Evolutionary conservation across 1,140 invertebrate species (phyloP), one percentile per base, ranked within the genome.

Genomic region (Lepidurus couesii): DNA sequence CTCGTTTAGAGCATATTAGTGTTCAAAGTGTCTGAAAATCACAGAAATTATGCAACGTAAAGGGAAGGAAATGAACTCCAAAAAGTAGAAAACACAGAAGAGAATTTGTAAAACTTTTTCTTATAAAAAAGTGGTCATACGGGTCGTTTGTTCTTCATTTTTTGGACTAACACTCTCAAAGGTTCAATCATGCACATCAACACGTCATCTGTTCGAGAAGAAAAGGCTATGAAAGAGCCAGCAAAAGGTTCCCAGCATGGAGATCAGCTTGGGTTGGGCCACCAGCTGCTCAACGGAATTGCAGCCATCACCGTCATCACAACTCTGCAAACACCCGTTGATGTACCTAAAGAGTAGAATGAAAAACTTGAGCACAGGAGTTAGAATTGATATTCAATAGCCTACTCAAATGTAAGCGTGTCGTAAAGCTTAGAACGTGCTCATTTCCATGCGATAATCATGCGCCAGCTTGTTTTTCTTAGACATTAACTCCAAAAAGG

Each of bases 251-350:
- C 53, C 53, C 53, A 65, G 13, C 9, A 21, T 21, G 53, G 16
- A 65, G 21, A 65, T 65, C 53, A 65, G 53, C 53, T 65, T 65
- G 21, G 53, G 21, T 65, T 21, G 16, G 53, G 53, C 9, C 53
- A 65, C 53, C 53, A 65, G 53, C 53, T 65, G 53, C 21, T 65
- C 16, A 65, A 65, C 77, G 2, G 43, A 73, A 82, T 95, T 95
- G 85, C 93, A 95, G 1, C 92, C 93, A 83, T 95, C 94, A 1
- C 91, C 91, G 83, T 95, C 93, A 83, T 91, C 93, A 85, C 93
- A 95, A 79, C 92, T 94, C 84, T 95, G 93, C 10, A 95, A 89
- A 83, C 93, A 95, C 45, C 93, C 93, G 81, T 91, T 89, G 24
- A 95, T 91, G 83, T 95, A 95, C 82, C 93, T 95, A 84, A 11